phyloP scores from a whole-genome alignment of 2,797 vertebrate species.

The Gadopsis marmoratus region DNA sequence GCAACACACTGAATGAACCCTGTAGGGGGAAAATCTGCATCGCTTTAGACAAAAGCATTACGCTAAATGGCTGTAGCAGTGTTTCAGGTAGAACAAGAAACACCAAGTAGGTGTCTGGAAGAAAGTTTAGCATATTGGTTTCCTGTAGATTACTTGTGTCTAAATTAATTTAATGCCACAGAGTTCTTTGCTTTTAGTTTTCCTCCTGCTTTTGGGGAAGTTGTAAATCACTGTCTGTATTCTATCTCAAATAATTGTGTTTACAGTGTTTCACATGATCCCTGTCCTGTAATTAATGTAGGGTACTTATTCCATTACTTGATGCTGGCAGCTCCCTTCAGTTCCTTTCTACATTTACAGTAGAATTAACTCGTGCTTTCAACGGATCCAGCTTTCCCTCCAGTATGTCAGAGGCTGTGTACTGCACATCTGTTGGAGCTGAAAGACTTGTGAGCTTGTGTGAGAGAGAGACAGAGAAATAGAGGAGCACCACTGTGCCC shows the following conservation, averaged over 20 bases:
- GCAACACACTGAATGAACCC: not conserved
- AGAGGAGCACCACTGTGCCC: constrained; percentile 77
- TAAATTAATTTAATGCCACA: not conserved
- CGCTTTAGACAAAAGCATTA: not conserved
- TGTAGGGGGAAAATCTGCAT: not conserved
- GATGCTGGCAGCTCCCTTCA: not conserved
- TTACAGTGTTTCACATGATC: constrained; percentile 19
- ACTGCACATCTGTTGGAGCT: constrained; percentile 51
- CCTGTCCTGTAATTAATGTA: not conserved
- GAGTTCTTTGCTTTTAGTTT: not conserved
- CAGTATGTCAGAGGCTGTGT: constrained; percentile 32
- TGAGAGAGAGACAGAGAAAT: constrained; percentile 47
- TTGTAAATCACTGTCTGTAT: not conserved
- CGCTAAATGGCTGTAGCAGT: not conserved
- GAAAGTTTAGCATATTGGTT: not conserved
- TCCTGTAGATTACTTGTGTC: not conserved
- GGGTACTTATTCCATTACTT: not conserved
- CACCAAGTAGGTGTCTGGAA: not conserved
- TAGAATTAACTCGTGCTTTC: constrained; percentile 13
- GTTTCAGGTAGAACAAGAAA: constrained; percentile 6
- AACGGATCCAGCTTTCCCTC: constrained; percentile 35
- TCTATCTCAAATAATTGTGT: not conserved
- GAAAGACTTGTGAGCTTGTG: constrained; percentile 54
- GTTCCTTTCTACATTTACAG: not conserved
- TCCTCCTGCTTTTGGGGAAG: not conserved